Evolutionary conservation across 1,140 invertebrate species (phyloP), one percentile per base, ranked within the genome.

Genomic region (Planococcus citri): DNA sequence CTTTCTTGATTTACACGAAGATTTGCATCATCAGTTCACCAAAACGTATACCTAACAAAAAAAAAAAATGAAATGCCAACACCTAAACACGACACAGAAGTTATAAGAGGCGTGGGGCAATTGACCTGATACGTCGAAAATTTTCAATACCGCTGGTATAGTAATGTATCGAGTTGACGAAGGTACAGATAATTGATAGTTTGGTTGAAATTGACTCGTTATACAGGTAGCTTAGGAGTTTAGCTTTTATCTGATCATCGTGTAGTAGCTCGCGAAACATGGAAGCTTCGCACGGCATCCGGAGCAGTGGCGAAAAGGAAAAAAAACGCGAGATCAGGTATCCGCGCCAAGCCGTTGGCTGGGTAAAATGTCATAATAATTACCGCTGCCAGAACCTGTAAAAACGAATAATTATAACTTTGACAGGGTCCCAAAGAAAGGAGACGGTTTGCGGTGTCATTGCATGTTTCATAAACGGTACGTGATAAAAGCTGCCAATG

Each of bases 151-250:
- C 29, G 12, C 29, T 3, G 4, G 3, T 12, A 33, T 33, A 33
- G 12, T 33, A 33, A 33, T 12, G 29, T 33, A 33, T 33, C 29
- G 12, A n/a, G 6, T 51, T 51, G 41, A 51, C 41, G 41, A 51
- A 51, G 41, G 41, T 51, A 51, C 29, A 20, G 41, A 51, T 51
- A 51, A 51, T 51, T 51, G 41, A 51, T 51, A n/a, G 41, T 51
- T 51, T 33, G 17, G 41, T 14, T 14, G 17, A 51, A 51, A 17
- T 51, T 51, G n/a, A 51, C 41, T 51, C 2, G 41, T 51, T 51
- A n/a, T n/a, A 37, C 33, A 51, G 41, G 41, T 51, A 9, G 41
- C 41, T 51, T 20, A 20, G 41, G 41, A 14, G 17, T 4, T 51
- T 51, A 20, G 6, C n/a, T 14, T 37, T 37, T 51, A 51, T 51